Base-by-base conservation (phyloP, 2,888 invertebrate species). In the Coelogynopora nodosa region DNA sequence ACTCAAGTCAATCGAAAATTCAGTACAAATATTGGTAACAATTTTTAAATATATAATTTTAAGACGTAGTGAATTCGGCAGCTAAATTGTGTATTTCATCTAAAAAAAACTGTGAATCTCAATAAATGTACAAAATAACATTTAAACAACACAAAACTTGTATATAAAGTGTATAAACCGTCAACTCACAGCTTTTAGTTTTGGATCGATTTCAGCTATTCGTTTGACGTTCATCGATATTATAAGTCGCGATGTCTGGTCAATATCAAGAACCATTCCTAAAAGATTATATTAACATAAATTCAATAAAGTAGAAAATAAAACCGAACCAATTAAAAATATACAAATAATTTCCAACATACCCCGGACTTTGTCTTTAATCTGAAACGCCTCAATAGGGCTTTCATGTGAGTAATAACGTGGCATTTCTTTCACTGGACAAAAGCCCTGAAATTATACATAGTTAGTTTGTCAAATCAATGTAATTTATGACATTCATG, bases 361-460 rank as follows among this genome's bases (percentile, higher is more conserved):
- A 91, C 91, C 91, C 89, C 91, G 88, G 67, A 91, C 90, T 86
- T 89, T 90, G 86, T 91, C 91, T 84, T 90, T 90, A 23, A 90
- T 89, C 81, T 90, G 89, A 87, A 90, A 91, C 0, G 90, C 90
- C 86, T 91, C 91, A 1, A 90, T 88, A 0, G 90, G 90, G 88
- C 89, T 90, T 87, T 91, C 90, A 67, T 91, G 89, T n/a, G 90
- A 89, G 85, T 90, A 90, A 87, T 89, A 87, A 81, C 88, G 88
- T 0, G 91, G 91, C 10, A 91, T 87, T 81, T 91, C 91, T 84
- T 90, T 90, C 10, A 89, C 88, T 18, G 91, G 90, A 86, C 91
- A 90, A 88, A 91, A 91, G 30, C 90, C 74, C 91, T 91, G 91
- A 49, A 49, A 49, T 49, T n/a, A n/a, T n/a, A n/a, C n/a, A n/a